Percentiles rank a stretch among this genome's conserved stretches.
Evolutionary conservation across 1,140 invertebrate species (phyloP).

Genomic region (Idris sp.): DNA sequence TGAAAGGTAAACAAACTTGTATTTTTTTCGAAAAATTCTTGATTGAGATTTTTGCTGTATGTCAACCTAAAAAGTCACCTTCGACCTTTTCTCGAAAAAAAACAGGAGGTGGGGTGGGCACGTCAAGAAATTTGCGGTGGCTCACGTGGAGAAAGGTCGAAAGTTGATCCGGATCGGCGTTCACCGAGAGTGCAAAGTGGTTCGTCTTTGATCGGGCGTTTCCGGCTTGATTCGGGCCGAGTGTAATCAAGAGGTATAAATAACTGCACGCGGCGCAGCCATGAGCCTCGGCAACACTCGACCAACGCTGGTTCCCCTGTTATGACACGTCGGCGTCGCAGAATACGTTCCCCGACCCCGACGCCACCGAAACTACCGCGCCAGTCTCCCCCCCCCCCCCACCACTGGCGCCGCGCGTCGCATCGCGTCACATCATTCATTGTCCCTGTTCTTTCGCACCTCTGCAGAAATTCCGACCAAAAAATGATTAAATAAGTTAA

Average conservation of each 20-base stretch:
- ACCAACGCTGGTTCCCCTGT: constrained; percentile 67
- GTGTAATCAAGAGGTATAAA: constrained; percentile 76
- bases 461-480: constrained; percentile 18
- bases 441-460: constrained; percentile 20
- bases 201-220: constrained; percentile 61
- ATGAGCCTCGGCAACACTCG: constrained; percentile 65
- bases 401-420: constrained; percentile 17
- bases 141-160: constrained; percentile 42
- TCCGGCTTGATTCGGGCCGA: constrained; percentile 66
- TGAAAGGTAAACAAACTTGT: too few species aligned
- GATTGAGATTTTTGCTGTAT: too few species aligned
- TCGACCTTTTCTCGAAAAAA: too few species aligned
- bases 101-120: too few species aligned
- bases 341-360: constrained; percentile 51
- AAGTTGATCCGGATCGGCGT: constrained; percentile 48
- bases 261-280: constrained; percentile 72
- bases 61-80: too few species aligned
- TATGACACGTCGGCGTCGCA: constrained; percentile 69
- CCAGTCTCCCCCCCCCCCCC: neutral
- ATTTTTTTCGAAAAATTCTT: too few species aligned
- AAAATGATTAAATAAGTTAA: too few species aligned
- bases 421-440: constrained; percentile 47
- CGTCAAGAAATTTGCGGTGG: too few species aligned
- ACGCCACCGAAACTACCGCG: constrained; percentile 35
- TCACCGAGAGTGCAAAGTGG: constrained; percentile 39